Percentiles rank a stretch among this genome's conserved stretches.
These are phyloP conservation scores for Lamprotornis superbus DNA, from an alignment of 2,113 vertebrate species.

Conservation along the genomic window DNA sequence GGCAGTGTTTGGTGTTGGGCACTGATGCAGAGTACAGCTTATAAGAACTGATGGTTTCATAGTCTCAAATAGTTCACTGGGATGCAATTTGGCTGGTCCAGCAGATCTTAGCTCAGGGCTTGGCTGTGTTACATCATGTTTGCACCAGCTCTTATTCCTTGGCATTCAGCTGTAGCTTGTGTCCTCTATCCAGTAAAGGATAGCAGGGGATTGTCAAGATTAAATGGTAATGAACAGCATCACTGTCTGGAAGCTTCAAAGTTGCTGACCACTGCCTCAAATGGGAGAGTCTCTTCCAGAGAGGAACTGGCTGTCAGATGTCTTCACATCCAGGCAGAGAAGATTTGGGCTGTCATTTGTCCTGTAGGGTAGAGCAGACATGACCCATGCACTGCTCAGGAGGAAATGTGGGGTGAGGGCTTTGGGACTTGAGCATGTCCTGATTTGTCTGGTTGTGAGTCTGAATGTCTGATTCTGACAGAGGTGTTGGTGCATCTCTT, in stretches of 20 bases:
- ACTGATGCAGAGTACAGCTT: background rate
- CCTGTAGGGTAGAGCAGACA: background rate
- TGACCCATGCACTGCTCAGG: background rate
- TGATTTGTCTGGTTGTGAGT: background rate
- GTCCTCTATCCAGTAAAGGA: background rate
- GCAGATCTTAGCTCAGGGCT: background rate
- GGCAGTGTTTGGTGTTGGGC: background rate
- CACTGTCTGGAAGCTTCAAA: background rate
- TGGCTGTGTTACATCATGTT: background rate
- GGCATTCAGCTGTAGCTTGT: background rate
- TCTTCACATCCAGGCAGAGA: background rate
- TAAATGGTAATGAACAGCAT: background rate
- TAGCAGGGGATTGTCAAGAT: background rate
- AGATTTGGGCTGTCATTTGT: background rate
- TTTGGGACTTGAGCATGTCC: background rate
- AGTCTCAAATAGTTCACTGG: background rate
- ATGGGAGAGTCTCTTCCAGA: background rate
- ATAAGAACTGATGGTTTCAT: background rate
- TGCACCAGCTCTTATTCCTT: background rate
- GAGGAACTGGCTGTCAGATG: background rate
- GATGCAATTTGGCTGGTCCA: constrained; percentile 13
- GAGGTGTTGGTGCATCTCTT: background rate
- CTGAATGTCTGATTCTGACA: background rate
- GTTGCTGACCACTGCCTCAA: background rate
- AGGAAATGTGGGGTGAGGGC: background rate